Percentiles rank a stretch among this genome's conserved stretches.
These are phyloP conservation scores for Columba guinea DNA, from an alignment of 2,797 vertebrate species.

Conservation along the genomic window DNA sequence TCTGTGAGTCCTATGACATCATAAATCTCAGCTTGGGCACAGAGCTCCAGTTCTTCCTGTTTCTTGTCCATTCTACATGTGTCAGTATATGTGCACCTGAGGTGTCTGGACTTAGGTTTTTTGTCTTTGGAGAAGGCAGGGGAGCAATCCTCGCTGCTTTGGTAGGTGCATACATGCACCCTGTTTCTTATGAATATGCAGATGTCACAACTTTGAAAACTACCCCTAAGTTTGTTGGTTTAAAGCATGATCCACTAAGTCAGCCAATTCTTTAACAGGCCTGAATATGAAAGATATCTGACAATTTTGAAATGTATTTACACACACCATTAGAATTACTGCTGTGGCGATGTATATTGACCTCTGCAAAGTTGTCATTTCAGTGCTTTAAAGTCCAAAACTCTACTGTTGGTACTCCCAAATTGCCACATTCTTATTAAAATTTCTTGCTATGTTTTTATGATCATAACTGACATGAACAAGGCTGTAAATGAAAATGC, in stretches of 20 bases:
- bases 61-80: background rate
- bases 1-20: background rate
- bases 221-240: background rate
- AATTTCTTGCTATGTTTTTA: background rate
- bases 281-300: accelerated
- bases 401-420: background rate
- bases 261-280: background rate
- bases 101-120: background rate
- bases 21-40: background rate
- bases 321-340: background rate
- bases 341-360: background rate
- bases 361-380: background rate
- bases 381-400: background rate
- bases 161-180: too few relatives aligned
- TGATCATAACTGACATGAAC: background rate
- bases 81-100: background rate
- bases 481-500: background rate
- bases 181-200: background rate
- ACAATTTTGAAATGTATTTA: background rate
- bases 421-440: background rate
- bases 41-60: background rate
- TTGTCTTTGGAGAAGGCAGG: background rate
- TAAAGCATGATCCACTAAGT: background rate
- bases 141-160: background rate
- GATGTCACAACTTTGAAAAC: background rate